phyloP scores from a whole-genome alignment of 2,888 invertebrate species.

The Apantesis nais region DNA sequence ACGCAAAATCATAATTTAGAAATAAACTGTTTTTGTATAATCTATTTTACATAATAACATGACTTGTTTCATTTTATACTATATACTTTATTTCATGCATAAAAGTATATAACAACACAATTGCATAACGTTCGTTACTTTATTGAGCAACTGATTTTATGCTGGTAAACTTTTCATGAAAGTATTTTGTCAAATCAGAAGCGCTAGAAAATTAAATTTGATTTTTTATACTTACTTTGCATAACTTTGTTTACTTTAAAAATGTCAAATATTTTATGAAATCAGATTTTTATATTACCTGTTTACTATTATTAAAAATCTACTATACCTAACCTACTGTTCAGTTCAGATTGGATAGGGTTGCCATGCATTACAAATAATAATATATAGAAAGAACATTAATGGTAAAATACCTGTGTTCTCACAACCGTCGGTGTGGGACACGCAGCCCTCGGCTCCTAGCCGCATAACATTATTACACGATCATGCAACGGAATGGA shows the following conservation, averaged over 20 bases:
- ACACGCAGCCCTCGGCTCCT: slow-evolving; percentile 96
- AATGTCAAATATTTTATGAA: neutral
- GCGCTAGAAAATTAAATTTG: no score
- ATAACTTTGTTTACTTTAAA: neutral
- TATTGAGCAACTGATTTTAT: neutral
- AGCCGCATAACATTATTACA: slow-evolving; percentile 88
- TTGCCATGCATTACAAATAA: neutral
- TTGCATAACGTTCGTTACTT: neutral
- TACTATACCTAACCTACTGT: neutral
- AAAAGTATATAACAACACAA: neutral
- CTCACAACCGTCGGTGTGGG: slow-evolving; percentile 97
- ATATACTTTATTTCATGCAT: neutral
- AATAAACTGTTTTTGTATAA: no score
- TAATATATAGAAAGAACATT: slow-evolving; percentile 9
- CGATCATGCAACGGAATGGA: slow-evolving; percentile 84
- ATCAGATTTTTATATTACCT: neutral
- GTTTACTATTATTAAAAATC: neutral
- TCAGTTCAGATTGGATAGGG: neutral
- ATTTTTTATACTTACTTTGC: no score
- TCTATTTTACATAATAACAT: no score
- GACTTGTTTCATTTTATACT: no score
- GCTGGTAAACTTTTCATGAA: neutral
- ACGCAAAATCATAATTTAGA: no score
- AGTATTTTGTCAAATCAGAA: neutral
- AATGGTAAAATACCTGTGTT: slow-evolving; percentile 91